Base-by-base conservation (phyloP, 1,140 invertebrate species). In the Charaxes varanes region DNA sequence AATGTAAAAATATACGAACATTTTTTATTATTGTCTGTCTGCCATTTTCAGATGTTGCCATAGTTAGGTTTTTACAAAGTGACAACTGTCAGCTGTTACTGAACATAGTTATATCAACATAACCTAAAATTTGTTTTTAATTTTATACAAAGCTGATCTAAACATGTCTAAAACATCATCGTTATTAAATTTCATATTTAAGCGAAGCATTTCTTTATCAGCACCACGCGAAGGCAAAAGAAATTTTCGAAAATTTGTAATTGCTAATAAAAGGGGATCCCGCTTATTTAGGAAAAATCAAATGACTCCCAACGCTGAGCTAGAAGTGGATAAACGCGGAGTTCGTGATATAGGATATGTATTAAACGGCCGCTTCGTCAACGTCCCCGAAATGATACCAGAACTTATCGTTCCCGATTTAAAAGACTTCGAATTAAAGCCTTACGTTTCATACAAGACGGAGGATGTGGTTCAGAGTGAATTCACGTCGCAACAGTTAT, bases 371-470 rank as follows among this genome's bases (percentile, higher is more conserved):
- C 80, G 84, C 48, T 94, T 88, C 73, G 76, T 90, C 2, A 50
- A 61, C 11, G 73, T 98, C 8, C 90, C 91, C n/a, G 96, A 98
- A 88, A 95, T 93, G 90, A 90, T 97, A 48, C 95, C 96, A 6
- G 93, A 98, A 70, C 64, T 98, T 7, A 90, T 99, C 45, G 96
- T 98, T 8, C 97, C 97, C 1, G 90, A 97, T 71, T 80, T 99
- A 2, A 91, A 87, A 53, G 89, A 86, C 44, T 95, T 88, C 64
- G 74, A 90, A 82, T 83, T 99, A 13, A 97, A 97, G 78, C 95
- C 97, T 0, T 99, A 99, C 67, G 97, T 98, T 0, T 95, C 94
- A 0, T 98, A 98, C 59, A 88, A 87, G 77, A 87, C 89, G 0
- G 80, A 87, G 5, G 90, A 95, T 35, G 86, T 97, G 2, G 65